These are phyloP conservation scores for Otis tarda DNA, from an alignment of 2,113 vertebrate species.

Conservation along the genomic window DNA sequence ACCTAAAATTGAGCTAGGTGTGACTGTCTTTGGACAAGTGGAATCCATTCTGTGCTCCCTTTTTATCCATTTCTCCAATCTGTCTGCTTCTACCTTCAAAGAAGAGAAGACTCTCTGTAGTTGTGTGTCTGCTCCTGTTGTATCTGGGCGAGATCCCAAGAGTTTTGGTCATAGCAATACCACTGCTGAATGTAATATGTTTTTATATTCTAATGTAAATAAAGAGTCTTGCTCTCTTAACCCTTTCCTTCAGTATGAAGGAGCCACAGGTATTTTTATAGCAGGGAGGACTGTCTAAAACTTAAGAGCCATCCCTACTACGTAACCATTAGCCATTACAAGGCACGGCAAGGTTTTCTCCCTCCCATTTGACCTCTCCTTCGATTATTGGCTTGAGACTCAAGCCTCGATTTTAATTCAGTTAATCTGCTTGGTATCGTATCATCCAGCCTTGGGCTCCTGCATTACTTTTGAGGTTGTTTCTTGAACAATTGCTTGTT, in stretches of 20 bases:
- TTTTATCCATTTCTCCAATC: background rate
- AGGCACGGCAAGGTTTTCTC: background rate
- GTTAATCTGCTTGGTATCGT: background rate
- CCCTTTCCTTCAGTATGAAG: background rate
- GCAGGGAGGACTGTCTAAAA: background rate
- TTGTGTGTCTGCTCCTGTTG: background rate
- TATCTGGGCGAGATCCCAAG: background rate
- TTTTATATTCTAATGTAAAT: background rate
- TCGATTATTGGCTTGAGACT: background rate
- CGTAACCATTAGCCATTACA: background rate
- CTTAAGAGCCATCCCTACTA: background rate
- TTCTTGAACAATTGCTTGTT: background rate
- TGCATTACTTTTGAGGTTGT: background rate
- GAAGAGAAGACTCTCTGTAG: background rate
- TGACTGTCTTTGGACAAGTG: background rate
- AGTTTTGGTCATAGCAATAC: background rate
- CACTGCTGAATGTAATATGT: background rate
- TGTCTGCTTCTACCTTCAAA: background rate
- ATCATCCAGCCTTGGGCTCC: background rate
- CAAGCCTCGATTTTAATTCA: background rate
- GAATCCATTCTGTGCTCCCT: background rate
- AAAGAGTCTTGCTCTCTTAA: background rate
- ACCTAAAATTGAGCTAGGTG: background rate
- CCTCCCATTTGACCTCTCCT: background rate
- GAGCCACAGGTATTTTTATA: background rate